phyloP scores from a whole-genome alignment of 2,888 invertebrate species.

The Yponomeuta sedellus region DNA sequence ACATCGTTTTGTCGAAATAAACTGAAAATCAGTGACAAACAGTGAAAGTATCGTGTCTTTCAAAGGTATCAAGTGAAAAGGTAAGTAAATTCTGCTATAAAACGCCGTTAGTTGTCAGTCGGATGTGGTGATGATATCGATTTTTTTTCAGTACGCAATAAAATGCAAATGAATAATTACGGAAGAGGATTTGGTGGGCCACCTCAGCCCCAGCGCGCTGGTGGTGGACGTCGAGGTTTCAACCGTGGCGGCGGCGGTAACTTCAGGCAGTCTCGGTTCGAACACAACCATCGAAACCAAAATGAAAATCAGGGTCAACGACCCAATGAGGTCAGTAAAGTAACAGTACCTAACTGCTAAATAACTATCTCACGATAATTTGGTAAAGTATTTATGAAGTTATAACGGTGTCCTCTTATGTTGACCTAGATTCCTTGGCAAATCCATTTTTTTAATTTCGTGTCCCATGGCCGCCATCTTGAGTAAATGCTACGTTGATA shows the following conservation, averaged over 20 bases:
- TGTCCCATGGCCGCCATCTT: conserved; percentile 13
- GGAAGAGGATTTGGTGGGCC: conserved; percentile 69
- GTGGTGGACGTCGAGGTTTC: conserved; percentile 53
- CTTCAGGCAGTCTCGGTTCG: conserved; percentile 66
- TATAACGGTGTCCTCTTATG: background rate
- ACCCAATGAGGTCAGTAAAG: conserved; percentile 49
- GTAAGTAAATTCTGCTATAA: background rate
- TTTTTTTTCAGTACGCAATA: conserved; percentile 31
- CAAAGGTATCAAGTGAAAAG: background rate
- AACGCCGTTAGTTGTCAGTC: background rate
- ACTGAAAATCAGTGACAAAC: background rate
- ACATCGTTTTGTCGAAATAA: background rate
- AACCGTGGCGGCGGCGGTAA: conserved; percentile 41
- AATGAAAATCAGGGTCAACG: conserved; percentile 59
- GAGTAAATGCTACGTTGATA: background rate
- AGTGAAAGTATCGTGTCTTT: background rate
- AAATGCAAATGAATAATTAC: conserved; percentile 67
- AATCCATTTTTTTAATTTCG: background rate
- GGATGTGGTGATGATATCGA: background rate
- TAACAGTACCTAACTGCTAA: background rate
- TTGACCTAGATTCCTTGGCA: background rate
- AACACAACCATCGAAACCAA: conserved; percentile 42
- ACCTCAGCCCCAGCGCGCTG: conserved; percentile 66
- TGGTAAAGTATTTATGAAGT: background rate
- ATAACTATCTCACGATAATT: background rate